Base-by-base conservation (phyloP, 1,140 invertebrate genomes). In the Macrobrachium nipponense region DNA sequence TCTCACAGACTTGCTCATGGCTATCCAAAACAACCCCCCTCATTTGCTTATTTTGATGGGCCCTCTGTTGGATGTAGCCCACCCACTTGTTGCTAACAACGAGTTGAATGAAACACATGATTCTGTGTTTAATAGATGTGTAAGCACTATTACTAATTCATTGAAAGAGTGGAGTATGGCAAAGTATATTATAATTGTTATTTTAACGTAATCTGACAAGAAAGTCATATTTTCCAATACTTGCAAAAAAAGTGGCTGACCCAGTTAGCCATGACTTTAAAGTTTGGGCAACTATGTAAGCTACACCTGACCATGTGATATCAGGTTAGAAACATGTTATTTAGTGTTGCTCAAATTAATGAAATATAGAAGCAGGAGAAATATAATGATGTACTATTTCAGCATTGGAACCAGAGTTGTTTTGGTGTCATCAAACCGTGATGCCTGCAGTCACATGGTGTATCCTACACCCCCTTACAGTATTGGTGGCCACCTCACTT, bases 1-100 rank as follows among this genome's bases (percentile, higher is more conserved):
- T 0, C 91, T 98, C 15, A 93, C 94, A 87, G 96, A 97, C 90
- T 91, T 98, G 3, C 91, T 97, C 23, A 91, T 93, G 27, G 93
- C 94, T 88, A 92, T 97, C 0, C 91, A 92, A 23, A 91, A 94
- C 17, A 92, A 95, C 70, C 93, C 94, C 89, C 97, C 97, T 4
- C 94, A 98, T 90, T 91, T 97, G 8, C 92, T 96, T 58, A 93
- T 98, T 88, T 91, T 98, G 75, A 92, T 95, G 10, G 97, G 97
- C 0, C 97, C 97, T 8, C 96, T 98, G 89, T 89, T 97, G 59
- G 96, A 98, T 89, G 91, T 91, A 11, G 93, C 92, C 79, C 94
- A 96, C 91, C 90, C 92, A 2, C 91, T 93, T 44, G 91, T 96
- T 44, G 91, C 92, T 64, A 92, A 94, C 79, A 92, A 92, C 78